Evolutionary conservation across 2,888 invertebrate species (phyloP).

Genomic region (Agrotis exclamationis): DNA sequence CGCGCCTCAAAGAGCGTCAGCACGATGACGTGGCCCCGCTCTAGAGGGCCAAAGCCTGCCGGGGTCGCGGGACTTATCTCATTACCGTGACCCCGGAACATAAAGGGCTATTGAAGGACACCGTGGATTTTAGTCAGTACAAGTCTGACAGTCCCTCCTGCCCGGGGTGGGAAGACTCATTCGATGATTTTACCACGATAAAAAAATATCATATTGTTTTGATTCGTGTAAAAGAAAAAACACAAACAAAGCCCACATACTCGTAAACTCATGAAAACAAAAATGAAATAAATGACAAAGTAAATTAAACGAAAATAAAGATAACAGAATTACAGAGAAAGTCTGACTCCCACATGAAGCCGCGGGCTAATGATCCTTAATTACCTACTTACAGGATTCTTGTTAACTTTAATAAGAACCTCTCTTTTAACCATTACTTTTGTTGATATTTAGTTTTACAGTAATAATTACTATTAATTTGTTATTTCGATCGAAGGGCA

Average conservation of each 20-base stretch:
- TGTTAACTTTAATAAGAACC: constrained; percentile 4
- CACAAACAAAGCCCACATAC: not conserved
- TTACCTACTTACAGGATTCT: constrained; percentile 5
- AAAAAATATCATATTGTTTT: not conserved
- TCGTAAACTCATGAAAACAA: not conserved
- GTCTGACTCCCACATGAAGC: not conserved
- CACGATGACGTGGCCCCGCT: no score
- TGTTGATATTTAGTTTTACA: not conserved
- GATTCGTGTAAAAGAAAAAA: not conserved
- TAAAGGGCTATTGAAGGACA: no score
- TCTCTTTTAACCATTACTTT: not conserved
- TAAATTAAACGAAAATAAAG: constrained; percentile 11
- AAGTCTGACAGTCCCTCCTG: no score
- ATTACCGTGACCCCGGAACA: no score
- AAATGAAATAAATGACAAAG: constrained; percentile 7
- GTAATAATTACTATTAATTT: not conserved
- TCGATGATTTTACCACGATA: no score
- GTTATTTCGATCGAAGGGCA: no score
- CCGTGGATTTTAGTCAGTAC: no score
- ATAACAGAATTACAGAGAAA: constrained; percentile 3
- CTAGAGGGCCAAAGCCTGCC: no score
- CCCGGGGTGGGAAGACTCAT: no score
- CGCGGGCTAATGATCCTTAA: constrained; percentile 16
- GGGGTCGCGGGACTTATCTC: no score
- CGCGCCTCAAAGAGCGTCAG: no score